Conservation (phyloP, 1,140 invertebrate genomes). For the Holcopasites calliopsidis region DNA sequence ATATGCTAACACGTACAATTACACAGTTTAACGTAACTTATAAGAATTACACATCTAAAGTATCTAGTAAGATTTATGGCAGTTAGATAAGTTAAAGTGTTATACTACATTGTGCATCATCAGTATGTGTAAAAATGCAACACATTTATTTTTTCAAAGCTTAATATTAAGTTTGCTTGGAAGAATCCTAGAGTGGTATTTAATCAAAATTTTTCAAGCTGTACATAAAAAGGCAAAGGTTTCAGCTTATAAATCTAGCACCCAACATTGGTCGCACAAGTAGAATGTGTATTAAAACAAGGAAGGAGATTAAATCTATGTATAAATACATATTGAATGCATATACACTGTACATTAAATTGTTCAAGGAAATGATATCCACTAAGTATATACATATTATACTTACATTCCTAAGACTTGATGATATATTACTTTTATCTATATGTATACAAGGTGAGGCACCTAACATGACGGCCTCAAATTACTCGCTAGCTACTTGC, state of each 20-base stretch:
- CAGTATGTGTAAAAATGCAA: neutral
- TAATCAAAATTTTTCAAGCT: too few relatives aligned
- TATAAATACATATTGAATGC: neutral
- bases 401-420: slow-evolving; percentile 2
- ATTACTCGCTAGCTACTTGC: too few relatives aligned
- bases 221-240: too few relatives aligned
- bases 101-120: neutral
- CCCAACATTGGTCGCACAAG: too few relatives aligned
- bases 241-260: too few relatives aligned
- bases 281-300: too few relatives aligned
- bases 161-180: too few relatives aligned
- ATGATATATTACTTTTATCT: neutral
- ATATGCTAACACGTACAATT: too few relatives aligned
- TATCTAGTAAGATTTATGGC: slow-evolving; percentile 11
- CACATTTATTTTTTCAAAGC: neutral
- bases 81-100: neutral
- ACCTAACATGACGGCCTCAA: too few relatives aligned
- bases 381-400: neutral
- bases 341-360: slow-evolving; percentile 18
- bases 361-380: slow-evolving; percentile 1
- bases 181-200: too few relatives aligned
- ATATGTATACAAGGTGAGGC: too few relatives aligned
- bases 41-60: neutral
- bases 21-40: neutral
- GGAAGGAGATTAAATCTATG: too few relatives aligned